A percentile compares a stretch with the other conserved stretches of the same genome.
These are phyloP conservation scores for Ormyrus pomaceus DNA, from an alignment of 2,888 invertebrate genomes.

Conservation along the genomic window DNA sequence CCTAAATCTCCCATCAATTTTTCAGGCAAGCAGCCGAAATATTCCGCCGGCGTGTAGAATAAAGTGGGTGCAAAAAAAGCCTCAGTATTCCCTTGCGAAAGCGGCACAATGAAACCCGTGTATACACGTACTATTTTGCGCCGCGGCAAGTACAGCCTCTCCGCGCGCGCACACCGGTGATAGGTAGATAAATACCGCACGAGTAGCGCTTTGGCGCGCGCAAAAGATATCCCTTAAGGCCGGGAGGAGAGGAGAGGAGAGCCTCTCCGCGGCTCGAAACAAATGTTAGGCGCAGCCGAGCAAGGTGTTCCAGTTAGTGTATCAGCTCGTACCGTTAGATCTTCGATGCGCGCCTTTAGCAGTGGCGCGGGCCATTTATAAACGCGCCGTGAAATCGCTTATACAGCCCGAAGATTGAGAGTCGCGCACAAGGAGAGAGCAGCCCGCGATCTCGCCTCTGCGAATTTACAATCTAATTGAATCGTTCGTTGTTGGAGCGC, in stretches of 20 bases:
- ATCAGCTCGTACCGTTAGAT: slow-evolving; percentile 50
- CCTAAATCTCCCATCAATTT: too few relatives aligned
- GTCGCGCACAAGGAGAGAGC: neutral
- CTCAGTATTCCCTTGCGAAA: too few relatives aligned
- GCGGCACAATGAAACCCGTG: neutral
- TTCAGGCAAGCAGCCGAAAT: too few relatives aligned
- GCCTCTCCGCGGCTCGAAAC: slow-evolving; percentile 29
- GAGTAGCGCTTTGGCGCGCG: slow-evolving; percentile 8
- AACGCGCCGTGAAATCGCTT: neutral
- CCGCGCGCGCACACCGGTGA: neutral
- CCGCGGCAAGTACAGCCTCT: neutral
- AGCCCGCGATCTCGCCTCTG: neutral
- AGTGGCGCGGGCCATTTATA: neutral
- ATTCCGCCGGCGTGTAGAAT: too few relatives aligned
- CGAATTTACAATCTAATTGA: slow-evolving; percentile 56
- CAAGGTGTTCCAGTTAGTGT: slow-evolving; percentile 54
- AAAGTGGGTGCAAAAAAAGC: too few relatives aligned
- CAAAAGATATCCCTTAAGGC: slow-evolving; percentile 2
- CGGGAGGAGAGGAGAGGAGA: too few relatives aligned
- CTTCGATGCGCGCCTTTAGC: neutral
- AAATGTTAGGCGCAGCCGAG: slow-evolving; percentile 51
- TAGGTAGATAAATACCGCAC: slow-evolving; percentile 52
- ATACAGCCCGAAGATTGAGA: neutral
- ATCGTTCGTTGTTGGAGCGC: slow-evolving; percentile 36
- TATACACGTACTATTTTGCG: neutral